These are phyloP conservation scores for Forbesichthys papilliferus DNA, from an alignment of 2,113 vertebrate genomes.

Conservation along the genomic window DNA sequence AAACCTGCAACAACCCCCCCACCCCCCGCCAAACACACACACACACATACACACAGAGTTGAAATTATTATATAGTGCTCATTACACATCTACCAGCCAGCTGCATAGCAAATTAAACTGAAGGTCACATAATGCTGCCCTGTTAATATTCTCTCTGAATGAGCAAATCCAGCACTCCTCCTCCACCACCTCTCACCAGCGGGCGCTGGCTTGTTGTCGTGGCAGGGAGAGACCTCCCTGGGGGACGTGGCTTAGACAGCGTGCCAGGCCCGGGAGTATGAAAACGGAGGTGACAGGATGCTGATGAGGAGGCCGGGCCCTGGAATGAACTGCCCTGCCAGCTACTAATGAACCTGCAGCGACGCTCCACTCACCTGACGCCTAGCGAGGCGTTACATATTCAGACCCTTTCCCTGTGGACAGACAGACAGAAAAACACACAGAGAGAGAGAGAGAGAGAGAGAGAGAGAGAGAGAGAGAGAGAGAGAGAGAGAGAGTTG, in stretches of 20 bases:
- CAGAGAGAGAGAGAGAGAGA: neutral
- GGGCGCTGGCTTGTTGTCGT: slow-evolving; percentile 36
- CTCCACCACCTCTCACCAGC: neutral
- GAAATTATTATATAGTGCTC: neutral
- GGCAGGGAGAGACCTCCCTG: slow-evolving; percentile 15
- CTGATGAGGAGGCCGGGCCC: slow-evolving; percentile 63
- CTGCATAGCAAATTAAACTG: slow-evolving; percentile 9
- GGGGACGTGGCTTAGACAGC: slow-evolving; percentile 28
- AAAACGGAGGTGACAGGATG: slow-evolving; percentile 65
- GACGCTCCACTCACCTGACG: slow-evolving; percentile 49
- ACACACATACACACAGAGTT: neutral
- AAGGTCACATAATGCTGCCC: slow-evolving; percentile 12
- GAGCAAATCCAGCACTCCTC: slow-evolving; percentile 26
- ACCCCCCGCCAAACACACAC: neutral
- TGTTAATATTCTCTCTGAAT: slow-evolving; percentile 23
- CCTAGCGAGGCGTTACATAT: slow-evolving; percentile 26
- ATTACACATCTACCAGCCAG: neutral
- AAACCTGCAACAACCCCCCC: neutral
- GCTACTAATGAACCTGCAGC: slow-evolving; percentile 56
- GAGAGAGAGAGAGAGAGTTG: neutral
- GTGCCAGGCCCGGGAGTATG: slow-evolving; percentile 36
- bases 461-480: slow-evolving; percentile 1
- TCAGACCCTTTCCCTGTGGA: neutral
- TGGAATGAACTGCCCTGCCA: slow-evolving; percentile 47
- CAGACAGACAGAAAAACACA: neutral